Conservation (phyloP, 2,113 vertebrate genomes). For the Muntiacus reevesi region DNA sequence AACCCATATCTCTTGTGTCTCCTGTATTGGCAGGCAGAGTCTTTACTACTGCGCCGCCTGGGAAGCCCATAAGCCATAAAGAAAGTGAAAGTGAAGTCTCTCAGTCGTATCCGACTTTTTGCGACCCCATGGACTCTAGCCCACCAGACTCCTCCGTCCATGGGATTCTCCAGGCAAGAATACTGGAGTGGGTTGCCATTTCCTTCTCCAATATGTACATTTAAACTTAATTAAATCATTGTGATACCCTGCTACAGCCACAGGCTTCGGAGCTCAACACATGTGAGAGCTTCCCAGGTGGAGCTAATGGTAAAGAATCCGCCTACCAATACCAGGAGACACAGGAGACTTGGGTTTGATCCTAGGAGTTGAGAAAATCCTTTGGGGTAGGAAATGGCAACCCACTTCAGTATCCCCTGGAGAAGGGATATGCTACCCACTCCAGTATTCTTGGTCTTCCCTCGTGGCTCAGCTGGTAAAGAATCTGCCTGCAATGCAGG, state of each 20-base stretch:
- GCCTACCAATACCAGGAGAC: neutral
- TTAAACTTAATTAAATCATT: neutral
- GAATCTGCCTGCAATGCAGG: neutral
- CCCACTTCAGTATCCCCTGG: neutral
- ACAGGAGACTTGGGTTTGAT: neutral
- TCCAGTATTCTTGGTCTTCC: neutral
- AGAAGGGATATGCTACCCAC: neutral
- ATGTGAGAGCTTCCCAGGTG: neutral
- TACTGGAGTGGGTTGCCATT: no score
- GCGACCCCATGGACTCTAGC: no score
- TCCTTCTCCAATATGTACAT: neutral
- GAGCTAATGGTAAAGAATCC: neutral
- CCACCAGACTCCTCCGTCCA: no score
- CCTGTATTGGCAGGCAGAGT: neutral
- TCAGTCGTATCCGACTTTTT: no score
- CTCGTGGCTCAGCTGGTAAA: neutral
- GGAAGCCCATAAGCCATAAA: neutral
- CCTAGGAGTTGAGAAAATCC: neutral
- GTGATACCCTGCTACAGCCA: neutral
- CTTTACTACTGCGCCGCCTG: neutral
- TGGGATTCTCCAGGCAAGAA: no score
- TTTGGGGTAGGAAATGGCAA: neutral
- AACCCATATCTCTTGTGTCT: neutral
- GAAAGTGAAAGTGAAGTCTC: no score
- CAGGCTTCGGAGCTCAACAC: neutral